Percentiles rank a stretch among this genome's conserved stretches.
These are phyloP conservation scores for Smutsia temminckii DNA, from an alignment of 2,797 vertebrate species.

Conservation along the genomic window DNA sequence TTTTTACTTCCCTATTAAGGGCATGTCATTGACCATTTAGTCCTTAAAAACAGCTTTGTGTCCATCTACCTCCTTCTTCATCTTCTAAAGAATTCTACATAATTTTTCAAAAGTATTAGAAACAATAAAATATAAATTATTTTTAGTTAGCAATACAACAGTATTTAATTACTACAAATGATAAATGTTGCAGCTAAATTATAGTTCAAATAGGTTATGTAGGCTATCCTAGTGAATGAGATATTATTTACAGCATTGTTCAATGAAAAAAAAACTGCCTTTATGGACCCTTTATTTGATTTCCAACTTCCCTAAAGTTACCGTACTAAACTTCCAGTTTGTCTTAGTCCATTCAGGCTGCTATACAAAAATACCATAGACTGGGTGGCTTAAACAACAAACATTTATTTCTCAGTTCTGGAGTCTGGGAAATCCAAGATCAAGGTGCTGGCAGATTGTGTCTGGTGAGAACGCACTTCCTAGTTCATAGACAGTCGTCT, in stretches of 20 bases:
- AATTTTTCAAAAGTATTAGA: slow-evolving; percentile 50
- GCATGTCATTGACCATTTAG: not conserved
- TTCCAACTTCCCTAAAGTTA: slow-evolving; percentile 43
- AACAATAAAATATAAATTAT: slow-evolving; percentile 26
- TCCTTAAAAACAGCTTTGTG: not conserved
- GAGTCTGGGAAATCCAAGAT: not conserved
- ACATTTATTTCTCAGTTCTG: not conserved
- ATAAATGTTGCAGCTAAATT: slow-evolving; percentile 43
- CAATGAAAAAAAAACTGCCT: not conserved
- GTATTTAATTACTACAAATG: slow-evolving; percentile 33
- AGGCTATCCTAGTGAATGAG: not conserved
- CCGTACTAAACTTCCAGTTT: slow-evolving; percentile 19
- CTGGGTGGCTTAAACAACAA: not conserved
- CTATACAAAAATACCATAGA: not conserved
- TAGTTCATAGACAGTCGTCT: not conserved
- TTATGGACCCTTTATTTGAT: not conserved
- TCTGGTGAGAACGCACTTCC: not conserved
- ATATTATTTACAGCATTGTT: not conserved
- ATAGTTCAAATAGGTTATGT: slow-evolving; percentile 26
- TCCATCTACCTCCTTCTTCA: not conserved
- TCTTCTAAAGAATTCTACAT: slow-evolving; percentile 36
- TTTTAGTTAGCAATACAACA: slow-evolving; percentile 20
- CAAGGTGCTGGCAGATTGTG: not conserved
- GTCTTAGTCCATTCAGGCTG: not conserved
- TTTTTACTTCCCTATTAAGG: slow-evolving; percentile 11